These are phyloP conservation scores for Andrena haemorrhoa DNA, from an alignment of 2,888 invertebrate genomes.

Conservation along the genomic window DNA sequence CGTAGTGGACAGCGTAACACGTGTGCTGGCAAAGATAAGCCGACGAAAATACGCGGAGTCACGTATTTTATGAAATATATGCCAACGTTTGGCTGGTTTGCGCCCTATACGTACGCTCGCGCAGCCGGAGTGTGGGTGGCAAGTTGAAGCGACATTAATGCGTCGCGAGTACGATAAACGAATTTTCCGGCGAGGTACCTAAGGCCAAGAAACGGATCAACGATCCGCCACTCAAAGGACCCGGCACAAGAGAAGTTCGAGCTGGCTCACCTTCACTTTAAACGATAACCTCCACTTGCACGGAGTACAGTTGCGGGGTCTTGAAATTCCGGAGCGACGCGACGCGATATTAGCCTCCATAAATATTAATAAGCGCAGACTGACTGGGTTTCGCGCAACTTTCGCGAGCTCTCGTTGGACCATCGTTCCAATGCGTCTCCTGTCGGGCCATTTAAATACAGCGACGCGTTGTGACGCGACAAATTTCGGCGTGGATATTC, in stretches of 20 bases:
- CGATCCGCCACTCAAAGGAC: conserved; percentile 20
- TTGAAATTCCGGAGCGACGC: conserved; percentile 10
- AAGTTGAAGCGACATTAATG: conserved; percentile 61
- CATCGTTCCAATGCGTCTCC: conserved; percentile 22
- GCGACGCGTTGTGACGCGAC: no score
- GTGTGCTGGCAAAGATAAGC: conserved; percentile 80
- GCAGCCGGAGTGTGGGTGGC: background rate
- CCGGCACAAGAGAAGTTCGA: background rate
- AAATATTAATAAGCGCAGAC: conserved; percentile 37
- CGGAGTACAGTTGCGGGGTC: background rate
- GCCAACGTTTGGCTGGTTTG: conserved; percentile 31
- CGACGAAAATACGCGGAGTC: conserved; percentile 79
- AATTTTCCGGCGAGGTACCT: conserved; percentile 53
- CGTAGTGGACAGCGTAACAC: conserved; percentile 63
- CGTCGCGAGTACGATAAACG: conserved; percentile 57
- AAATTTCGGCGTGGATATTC: conserved; percentile 13
- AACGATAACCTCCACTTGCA: conserved; percentile 25
- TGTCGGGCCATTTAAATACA: conserved; percentile 33
- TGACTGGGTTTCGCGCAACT: background rate
- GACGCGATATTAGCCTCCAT: conserved; percentile 42
- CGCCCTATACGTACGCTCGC: background rate
- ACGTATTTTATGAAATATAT: conserved; percentile 81
- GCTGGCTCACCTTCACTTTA: conserved; percentile 13
- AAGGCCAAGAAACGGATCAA: conserved; percentile 48
- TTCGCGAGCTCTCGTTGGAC: background rate